A percentile compares a stretch with the other conserved stretches of the same genome.
These are phyloP conservation scores for Carduelis carduelis DNA, from an alignment of 2,797 vertebrate species.

Conservation along the genomic window DNA sequence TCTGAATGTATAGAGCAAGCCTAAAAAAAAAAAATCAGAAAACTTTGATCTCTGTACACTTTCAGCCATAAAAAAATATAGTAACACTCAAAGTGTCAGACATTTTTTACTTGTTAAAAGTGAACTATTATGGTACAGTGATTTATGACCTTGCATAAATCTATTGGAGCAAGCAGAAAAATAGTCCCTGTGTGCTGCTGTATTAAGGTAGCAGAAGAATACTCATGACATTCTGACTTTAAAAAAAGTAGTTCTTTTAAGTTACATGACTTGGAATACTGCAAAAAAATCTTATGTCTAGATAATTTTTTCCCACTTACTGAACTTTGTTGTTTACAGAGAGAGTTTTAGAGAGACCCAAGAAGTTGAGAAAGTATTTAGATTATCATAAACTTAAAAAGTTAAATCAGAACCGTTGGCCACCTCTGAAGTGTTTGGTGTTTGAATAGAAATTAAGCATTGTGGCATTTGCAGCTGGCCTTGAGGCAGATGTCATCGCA, in stretches of 20 bases:
- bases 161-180: slow-evolving; percentile 36
- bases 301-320: background rate
- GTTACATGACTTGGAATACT: background rate
- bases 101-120: slow-evolving; percentile 76
- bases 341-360: background rate
- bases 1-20: slow-evolving; percentile 53
- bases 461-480: background rate
- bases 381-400: background rate
- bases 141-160: slow-evolving; percentile 59
- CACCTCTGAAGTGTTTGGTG: background rate
- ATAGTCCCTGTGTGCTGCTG: slow-evolving; percentile 1
- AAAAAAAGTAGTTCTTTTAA: background rate
- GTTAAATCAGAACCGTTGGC: background rate
- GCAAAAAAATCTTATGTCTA: background rate
- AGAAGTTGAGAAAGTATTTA: background rate
- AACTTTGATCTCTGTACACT: slow-evolving; percentile 77
- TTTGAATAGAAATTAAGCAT: background rate
- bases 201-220: slow-evolving; percentile 20
- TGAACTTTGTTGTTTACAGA: background rate
- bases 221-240: background rate
- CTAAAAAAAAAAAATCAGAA: background rate
- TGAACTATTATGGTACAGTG: slow-evolving; percentile 46
- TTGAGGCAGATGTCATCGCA: background rate
- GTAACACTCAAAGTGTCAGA: slow-evolving; percentile 73
- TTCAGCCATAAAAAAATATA: slow-evolving; percentile 76